Conservation (phyloP, 1,140 invertebrate genomes). For the Paraescarpia echinospica region DNA sequence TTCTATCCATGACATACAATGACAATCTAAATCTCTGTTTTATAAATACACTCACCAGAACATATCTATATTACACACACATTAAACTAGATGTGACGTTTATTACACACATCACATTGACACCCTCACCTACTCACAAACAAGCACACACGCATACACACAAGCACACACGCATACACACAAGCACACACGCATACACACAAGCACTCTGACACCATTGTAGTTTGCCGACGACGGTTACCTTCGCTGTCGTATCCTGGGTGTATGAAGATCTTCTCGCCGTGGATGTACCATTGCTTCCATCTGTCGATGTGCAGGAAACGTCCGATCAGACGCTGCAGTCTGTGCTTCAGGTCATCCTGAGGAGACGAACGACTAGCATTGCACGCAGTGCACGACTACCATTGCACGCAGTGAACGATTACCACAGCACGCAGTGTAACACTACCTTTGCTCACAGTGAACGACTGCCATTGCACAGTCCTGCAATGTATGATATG, state of each 20-base stretch:
- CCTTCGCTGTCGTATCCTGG: constrained; percentile 13
- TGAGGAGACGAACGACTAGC: constrained; percentile 18
- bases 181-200: background rate
- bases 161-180: background rate
- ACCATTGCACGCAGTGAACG: background rate
- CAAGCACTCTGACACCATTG: background rate
- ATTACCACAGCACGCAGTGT: constrained; percentile 4
- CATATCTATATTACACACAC: no score
- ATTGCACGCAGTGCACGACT: background rate
- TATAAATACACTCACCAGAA: no score
- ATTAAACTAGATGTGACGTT: no score
- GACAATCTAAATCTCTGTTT: no score
- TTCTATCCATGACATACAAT: no score
- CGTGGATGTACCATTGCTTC: constrained; percentile 6
- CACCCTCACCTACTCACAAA: no score
- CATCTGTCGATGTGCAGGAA: constrained; percentile 12
- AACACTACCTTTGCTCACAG: background rate
- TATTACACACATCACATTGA: no score
- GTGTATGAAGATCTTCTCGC: constrained; percentile 12
- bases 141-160: no score
- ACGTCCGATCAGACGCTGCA: background rate
- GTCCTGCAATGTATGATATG: no score
- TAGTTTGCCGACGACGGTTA: background rate
- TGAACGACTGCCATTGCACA: no score
- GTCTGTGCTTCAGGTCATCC: constrained; percentile 9